A percentile compares a stretch with the other conserved stretches of the same genome.
Evolutionary conservation across 1,140 invertebrate species (phyloP).

Genomic region (Drosophila carrolli): DNA sequence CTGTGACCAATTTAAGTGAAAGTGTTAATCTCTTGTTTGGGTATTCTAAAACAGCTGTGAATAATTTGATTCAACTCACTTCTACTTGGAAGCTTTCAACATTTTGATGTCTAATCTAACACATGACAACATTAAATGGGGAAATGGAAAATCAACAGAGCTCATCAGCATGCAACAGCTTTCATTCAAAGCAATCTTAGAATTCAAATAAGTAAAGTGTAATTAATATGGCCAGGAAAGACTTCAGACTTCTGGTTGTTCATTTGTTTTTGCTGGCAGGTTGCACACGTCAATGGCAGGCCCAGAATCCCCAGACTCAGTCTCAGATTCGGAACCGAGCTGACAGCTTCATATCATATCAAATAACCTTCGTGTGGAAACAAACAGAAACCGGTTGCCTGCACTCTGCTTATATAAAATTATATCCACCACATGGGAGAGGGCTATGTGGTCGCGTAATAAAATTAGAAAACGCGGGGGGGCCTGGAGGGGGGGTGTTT

Average conservation of each 20-base stretch:
- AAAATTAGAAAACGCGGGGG: conserved; percentile 65
- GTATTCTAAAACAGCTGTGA: not conserved
- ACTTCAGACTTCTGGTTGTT: conserved; percentile 22
- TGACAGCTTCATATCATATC: conserved; percentile 63
- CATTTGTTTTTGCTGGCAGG: conserved; percentile 12
- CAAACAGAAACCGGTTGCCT: conserved; percentile 69
- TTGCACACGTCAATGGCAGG: conserved; percentile 47
- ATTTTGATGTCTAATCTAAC: conserved; percentile 1
- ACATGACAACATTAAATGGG: conserved; percentile 4
- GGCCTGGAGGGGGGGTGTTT: not conserved
- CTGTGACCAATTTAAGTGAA: not conserved
- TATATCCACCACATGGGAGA: conserved; percentile 18
- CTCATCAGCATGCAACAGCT: conserved; percentile 28
- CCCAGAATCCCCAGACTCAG: conserved; percentile 27
- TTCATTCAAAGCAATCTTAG: conserved; percentile 32
- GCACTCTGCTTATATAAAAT: conserved; percentile 40
- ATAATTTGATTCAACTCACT: not conserved
- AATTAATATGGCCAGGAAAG: conserved; percentile 44
- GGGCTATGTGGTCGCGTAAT: conserved; percentile 52
- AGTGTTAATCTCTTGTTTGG: not conserved
- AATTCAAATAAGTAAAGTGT: conserved; percentile 24
- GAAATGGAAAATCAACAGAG: conserved; percentile 17
- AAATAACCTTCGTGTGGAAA: conserved; percentile 73
- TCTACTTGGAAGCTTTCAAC: conserved; percentile 10
- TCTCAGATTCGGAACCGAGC: conserved; percentile 23